phyloP scores from a whole-genome alignment of 1,140 invertebrate genomes.

The Eufriesea mexicana region DNA sequence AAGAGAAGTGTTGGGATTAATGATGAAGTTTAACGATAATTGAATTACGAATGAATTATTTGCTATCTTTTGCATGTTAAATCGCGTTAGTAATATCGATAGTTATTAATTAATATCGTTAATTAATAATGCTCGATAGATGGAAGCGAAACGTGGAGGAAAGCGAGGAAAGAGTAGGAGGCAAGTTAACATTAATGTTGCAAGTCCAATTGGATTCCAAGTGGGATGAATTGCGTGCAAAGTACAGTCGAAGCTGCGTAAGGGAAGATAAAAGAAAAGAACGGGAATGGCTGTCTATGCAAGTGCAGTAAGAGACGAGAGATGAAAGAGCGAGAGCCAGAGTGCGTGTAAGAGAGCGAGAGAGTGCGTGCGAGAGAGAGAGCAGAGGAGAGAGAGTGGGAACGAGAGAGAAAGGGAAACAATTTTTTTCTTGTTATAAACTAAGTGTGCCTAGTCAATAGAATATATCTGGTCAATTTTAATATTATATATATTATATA shows the following conservation, averaged over 20 bases:
- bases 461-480: conserved; percentile 83
- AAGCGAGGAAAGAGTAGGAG: not conserved
- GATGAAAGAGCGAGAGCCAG: not conserved
- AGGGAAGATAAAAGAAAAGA: not conserved
- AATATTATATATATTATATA: conserved; percentile 79
- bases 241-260: not conserved
- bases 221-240: not conserved
- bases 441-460: conserved; percentile 83
- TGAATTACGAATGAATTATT: not conserved
- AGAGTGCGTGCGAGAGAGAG: conserved; percentile 15
- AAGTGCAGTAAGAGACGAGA: too few species aligned
- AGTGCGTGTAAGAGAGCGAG: not conserved
- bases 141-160: too few species aligned
- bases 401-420: conserved; percentile 52
- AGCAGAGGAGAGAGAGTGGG: conserved; percentile 55
- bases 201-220: not conserved
- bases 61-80: not conserved
- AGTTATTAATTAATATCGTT: conserved; percentile 15
- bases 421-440: conserved; percentile 82
- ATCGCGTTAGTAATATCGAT: not conserved
- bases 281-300: not conserved
- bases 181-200: not conserved
- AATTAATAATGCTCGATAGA: conserved; percentile 14
- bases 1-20: not conserved
- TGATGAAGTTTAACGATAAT: not conserved